Base-by-base conservation (phyloP, 2,797 vertebrate genomes). In the Alosa sapidissima region DNA sequence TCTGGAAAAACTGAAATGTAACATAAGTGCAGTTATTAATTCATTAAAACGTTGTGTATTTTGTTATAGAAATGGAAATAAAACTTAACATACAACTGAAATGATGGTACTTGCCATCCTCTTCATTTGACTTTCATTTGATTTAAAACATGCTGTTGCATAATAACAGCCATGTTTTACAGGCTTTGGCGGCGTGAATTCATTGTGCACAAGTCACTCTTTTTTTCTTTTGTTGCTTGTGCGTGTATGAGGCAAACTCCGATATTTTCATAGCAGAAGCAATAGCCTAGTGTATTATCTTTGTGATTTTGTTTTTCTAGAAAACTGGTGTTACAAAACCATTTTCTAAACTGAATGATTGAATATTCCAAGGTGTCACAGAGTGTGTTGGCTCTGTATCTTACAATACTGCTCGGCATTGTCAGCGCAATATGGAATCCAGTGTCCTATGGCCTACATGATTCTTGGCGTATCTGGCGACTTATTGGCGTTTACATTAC, bases 401-500 rank as follows among this genome's bases (percentile, higher is more conserved):
- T 47, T 78, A 21, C 16, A 45, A 78, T 21, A 47, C 72, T 21
- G 41, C 1, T 78, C 14, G 41, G 72, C 72, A 45, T 36, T n/a
- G 72, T 16, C 28, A 16, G 14, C 36, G 41, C 41, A 36, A 36
- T 72, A 28, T 72, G 16, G 36, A 45, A 45, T 78, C 72, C 19
- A n/a, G 14, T 78, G 72, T 47, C 24, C 72, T 55, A 21, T 45
- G 7, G 33, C 19, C 72, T 19, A 47, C 72, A 78, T 47, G 36
- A 16, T 75, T 75, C 14, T 78, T 78, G 36, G 81, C 9, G n/a
- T 82, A 21, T 82, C 19, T 55, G 52, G 7, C 28, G 28, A 51
- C n/a, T 49, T 19, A 75, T 89, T 87, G 88, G 65, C 72, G 41
- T 87, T 95, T 94, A 99, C 96, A 98, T 98, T 49, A 99, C 96